Percentiles rank a stretch among this genome's conserved stretches.
Conservation (phyloP, 2,888 invertebrate genomes). For the Oxyscelio sp. region DNA sequence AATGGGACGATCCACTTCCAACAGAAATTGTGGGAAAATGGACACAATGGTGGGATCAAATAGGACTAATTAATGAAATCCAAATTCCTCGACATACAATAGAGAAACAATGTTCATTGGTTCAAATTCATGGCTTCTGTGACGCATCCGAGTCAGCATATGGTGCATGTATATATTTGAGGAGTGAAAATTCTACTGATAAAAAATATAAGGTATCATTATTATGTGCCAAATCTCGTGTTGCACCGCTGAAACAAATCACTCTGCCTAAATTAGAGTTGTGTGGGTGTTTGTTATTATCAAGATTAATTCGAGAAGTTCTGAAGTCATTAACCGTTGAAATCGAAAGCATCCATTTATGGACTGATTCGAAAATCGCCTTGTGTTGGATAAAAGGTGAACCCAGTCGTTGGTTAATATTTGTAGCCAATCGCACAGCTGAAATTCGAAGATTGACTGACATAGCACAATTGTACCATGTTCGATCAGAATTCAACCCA, state of each 20-base stretch:
- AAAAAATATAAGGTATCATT: not conserved
- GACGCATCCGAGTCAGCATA: slow-evolving; percentile 1
- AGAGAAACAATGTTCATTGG: not conserved
- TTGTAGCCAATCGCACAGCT: slow-evolving; percentile 18
- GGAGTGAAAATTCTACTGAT: not conserved
- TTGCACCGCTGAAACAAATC: not conserved
- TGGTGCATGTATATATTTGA: slow-evolving; percentile 5
- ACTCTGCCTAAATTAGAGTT: not conserved
- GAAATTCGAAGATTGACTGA: slow-evolving; percentile 13
- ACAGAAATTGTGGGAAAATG: not conserved
- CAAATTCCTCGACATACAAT: not conserved
- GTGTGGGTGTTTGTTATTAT: not conserved
- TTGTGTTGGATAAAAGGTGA: slow-evolving; percentile 5
- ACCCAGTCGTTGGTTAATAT: not conserved
- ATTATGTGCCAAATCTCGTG: slow-evolving; percentile 1
- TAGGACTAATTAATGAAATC: not conserved
- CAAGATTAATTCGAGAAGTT: too few relatives aligned
- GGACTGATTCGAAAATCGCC: not conserved
- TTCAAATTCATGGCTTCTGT: slow-evolving; percentile 4
- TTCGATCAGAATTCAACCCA: too few relatives aligned
- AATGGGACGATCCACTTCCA: slow-evolving; percentile 7
- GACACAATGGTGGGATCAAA: slow-evolving; percentile 6
- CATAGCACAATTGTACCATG: slow-evolving; percentile 70
- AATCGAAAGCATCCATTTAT: not conserved
- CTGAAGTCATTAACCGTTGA: not conserved